Base-by-base conservation (phyloP, 2,888 invertebrate species). In the Dryomyza anilis region DNA sequence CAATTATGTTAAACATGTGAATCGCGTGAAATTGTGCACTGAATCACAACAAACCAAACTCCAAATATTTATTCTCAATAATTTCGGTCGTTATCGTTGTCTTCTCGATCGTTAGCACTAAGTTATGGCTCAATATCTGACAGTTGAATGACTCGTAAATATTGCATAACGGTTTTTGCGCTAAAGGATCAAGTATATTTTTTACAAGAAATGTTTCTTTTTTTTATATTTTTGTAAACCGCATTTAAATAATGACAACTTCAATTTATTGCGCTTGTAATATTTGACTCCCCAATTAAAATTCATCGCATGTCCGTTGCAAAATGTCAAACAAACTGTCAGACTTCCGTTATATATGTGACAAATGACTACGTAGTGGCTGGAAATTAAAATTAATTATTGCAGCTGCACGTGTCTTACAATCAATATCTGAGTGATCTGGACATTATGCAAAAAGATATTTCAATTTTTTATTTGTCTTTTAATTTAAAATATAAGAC, bases 1-100 rank as follows among this genome's bases (percentile, higher is more conserved):
- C 55, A 55, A 55, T 55, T 55, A 55, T 55, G 55, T 55, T 55
- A 55, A 55, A 55, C 55, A 55, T 23, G 36, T 21, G 12, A 5
- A 36, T 55, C 55, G 55, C 53, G 8, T 30, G 53, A 53, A 53
- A n/a, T 5, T n/a, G 50, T 27, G 25, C 23, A n/a, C 50, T 50
- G 50, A 27, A 23, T 50, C 27, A n/a, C 8, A n/a, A n/a, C n/a
- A 29, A 53, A 23, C 48, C 8, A 21, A 48, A 48, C 21, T 12
- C 48, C 12, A 23, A 23, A 48, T 23, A 25, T n/a, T 50, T 25
- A 25, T 25, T 10, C 23, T 25, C 23, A n/a, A n/a, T n/a, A n/a
- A n/a, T n/a, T n/a, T n/a, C n/a, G n/a, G n/a, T n/a, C n/a, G n/a
- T n/a, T n/a, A n/a, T n/a, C n/a, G n/a, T n/a, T n/a, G n/a, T 43